A percentile compares a stretch with the other conserved stretches of the same genome.
These are phyloP conservation scores for Salmo trutta DNA, from an alignment of 2,797 vertebrate species.

Conservation along the genomic window DNA sequence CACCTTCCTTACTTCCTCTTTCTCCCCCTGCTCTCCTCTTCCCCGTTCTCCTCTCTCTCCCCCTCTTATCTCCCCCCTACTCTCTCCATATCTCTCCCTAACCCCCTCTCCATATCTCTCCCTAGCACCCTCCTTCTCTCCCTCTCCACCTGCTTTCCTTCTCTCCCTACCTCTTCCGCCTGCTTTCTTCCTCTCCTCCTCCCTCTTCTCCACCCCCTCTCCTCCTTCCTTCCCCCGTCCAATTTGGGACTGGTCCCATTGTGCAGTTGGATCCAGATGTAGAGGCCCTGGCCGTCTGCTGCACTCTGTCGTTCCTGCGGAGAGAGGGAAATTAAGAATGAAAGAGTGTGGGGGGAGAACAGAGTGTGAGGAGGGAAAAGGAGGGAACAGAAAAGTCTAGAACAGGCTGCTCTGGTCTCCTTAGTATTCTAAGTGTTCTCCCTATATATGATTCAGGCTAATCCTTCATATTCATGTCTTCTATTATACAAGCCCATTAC, in stretches of 20 bases:
- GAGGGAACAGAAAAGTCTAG: neutral
- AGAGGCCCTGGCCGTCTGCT: constrained; percentile 12
- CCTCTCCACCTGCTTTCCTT: neutral
- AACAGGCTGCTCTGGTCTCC: neutral
- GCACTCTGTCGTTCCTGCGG: constrained; percentile 15
- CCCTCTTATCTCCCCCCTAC: neutral
- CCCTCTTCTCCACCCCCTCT: constrained; percentile 20
- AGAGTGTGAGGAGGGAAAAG: constrained; percentile 14
- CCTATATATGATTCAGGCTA: constrained; percentile 10
- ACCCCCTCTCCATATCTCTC: neutral
- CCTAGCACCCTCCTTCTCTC: neutral
- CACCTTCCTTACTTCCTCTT: neutral
- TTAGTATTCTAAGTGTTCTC: neutral
- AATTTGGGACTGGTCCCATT: constrained; percentile 41
- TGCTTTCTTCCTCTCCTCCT: constrained; percentile 25
- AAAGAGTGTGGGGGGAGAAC: constrained; percentile 8
- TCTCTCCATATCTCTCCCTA: neutral
- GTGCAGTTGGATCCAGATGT: constrained; percentile 53
- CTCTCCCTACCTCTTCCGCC: neutral
- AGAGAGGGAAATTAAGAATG: constrained; percentile 19
- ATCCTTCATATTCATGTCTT: too few relatives aligned
- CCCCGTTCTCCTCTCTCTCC: neutral
- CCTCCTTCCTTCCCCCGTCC: constrained; percentile 14
- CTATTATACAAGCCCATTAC: too few relatives aligned
- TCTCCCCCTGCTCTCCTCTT: neutral